Evolutionary conservation across 2,888 invertebrate genomes (phyloP).

Genomic region (Flexamia atlantica): DNA sequence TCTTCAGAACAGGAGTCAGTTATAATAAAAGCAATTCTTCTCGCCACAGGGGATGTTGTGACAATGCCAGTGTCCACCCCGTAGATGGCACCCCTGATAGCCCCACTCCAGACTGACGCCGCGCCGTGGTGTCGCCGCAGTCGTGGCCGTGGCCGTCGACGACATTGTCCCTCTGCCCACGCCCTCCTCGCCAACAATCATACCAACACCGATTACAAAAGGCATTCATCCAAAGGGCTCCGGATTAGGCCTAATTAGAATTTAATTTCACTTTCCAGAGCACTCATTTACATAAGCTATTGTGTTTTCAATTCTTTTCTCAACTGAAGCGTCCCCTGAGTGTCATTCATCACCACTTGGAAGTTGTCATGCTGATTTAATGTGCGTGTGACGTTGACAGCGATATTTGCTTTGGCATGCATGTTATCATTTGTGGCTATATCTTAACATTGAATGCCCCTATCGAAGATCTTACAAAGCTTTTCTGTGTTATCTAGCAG

Average conservation of each 20-base stretch:
- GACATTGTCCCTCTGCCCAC: constrained; percentile 8
- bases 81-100: constrained; percentile 17
- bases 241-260: constrained; percentile 49
- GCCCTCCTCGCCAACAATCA: not conserved
- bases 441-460: too few species aligned
- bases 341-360: constrained; percentile 10
- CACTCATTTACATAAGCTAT: constrained; percentile 41
- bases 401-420: not conserved
- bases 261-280: constrained; percentile 12
- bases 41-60: not conserved
- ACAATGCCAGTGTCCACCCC: constrained; percentile 2
- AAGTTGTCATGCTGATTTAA: constrained; percentile 28
- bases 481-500: too few species aligned
- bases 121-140: not conserved
- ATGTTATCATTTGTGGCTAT: too few species aligned
- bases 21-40: not conserved
- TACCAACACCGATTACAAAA: constrained; percentile 7
- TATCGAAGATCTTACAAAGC: too few species aligned
- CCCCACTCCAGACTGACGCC: constrained; percentile 11
- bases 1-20: constrained; percentile 4
- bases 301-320: constrained; percentile 38
- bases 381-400: not conserved
- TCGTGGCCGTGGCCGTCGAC: too few species aligned
- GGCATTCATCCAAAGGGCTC: constrained; percentile 22
- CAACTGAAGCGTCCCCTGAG: not conserved